Evolutionary conservation across 2,888 invertebrate species (phyloP), one percentile per base, ranked within the genome.

Genomic region (Lepidonotus clava): DNA sequence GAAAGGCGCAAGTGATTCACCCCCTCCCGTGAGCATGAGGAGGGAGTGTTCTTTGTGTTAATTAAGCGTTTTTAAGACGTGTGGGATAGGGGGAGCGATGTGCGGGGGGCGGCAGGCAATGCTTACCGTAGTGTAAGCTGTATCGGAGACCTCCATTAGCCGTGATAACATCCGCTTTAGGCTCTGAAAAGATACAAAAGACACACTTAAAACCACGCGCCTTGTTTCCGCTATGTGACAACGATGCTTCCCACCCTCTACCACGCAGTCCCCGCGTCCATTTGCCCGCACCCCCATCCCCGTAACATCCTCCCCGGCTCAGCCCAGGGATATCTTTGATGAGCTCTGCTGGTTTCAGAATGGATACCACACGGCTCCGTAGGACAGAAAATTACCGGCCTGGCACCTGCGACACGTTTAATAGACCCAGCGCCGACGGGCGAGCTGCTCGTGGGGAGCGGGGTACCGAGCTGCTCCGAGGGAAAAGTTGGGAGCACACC

Each of bases 71-170:
- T 61, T 61, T 61, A 61, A 61, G 61, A 61, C 61, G 61, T 61
- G 61, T 28, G 61, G 28, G 11, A 32, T 61, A 32, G 61, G 46
- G 24, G 28, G 28, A 28, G 24, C 28, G 24, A 28, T 32, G 28
- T 24, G 61, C 28, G 28, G 2, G 24, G 61, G 18, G 28, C 24
- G 61, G 28, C 61, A 24, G 61, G 61, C 28, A 18, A 18, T 56
- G 56, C 83, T 83, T 83, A 83, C 83, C 83, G 56, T 83, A 83
- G 56, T 83, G 83, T 46, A 83, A 56, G 38, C 56, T 83, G 56
- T 83, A 83, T 53, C 53, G 83, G 21, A 83, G 56, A 53, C 53
- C 38, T 56, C 56, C 83, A 56, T 56, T 51, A 56, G 53, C 56
- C 32, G 83, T 83, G 51, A 56, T 83, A 36, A 56, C 56, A 36